Base-by-base conservation (phyloP, 1,140 invertebrate species). In the Argopecten irradians region DNA sequence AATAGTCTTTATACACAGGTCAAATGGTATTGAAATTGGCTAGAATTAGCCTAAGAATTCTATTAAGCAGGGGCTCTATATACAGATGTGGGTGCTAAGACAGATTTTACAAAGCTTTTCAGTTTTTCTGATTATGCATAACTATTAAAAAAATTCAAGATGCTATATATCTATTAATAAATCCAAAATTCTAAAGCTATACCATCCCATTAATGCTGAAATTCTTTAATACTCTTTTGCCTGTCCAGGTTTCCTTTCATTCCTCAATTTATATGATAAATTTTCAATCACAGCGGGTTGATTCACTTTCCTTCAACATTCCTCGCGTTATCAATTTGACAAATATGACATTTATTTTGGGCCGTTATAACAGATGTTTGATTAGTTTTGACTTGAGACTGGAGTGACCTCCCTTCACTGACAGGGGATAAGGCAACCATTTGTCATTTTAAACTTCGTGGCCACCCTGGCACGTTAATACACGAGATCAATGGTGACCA, bases 331-430 rank as follows among this genome's bases (percentile, higher is more conserved):
- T 71, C 55, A 71, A 71, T 71, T 28, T 71, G 55, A 71, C 55
- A 71, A 71, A 71, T 71, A 71, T 71, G 55, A 71, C 55, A 71
- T 71, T n/a, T 71, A 71, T n/a, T 71, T 71, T 71, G n/a, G 55
- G 55, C 55, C 28, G n/a, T n/a, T 16, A 28, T 28, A 71, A 71
- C 55, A 71, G 55, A 71, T 71, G 55, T 71, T 71, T 71, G 55
- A 71, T 71, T 71, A n/a, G 55, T 71, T 71, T 71, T 71, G 55
- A 71, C 55, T 71, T 71, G 55, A 71, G 55, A 71, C 55, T n/a
- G 55, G 55, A 71, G 55, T 71, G 55, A 71, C 55, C 55, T 71
- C 55, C 55, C 55, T 28, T 71, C 55, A 71, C 1, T 71, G 55
- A 71, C 55, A 71, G n/a, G 55, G 55, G 55, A 71, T 71, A 22